These are phyloP conservation scores for Reinhardtius hippoglossoides DNA, from an alignment of 2,113 vertebrate genomes.

Conservation along the genomic window DNA sequence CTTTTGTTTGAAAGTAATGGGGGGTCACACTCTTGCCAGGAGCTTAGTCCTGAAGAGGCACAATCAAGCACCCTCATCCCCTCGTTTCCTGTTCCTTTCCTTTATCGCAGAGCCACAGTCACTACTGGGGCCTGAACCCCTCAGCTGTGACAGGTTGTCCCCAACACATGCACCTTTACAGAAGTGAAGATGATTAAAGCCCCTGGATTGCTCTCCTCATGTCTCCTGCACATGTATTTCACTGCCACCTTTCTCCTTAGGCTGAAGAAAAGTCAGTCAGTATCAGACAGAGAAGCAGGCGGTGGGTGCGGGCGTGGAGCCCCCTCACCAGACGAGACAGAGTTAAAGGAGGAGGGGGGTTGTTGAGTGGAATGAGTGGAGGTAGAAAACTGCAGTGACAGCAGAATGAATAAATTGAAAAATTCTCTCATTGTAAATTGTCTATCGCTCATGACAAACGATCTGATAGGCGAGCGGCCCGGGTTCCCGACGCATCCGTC, in stretches of 20 bases:
- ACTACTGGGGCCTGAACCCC: constrained; percentile 18
- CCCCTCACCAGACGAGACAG: constrained; percentile 59
- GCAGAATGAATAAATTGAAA: constrained; percentile 86
- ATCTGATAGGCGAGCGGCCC: constrained; percentile 82
- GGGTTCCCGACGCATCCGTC: constrained; percentile 74
- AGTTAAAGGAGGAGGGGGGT: constrained; percentile 41
- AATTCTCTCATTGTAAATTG: constrained; percentile 85
- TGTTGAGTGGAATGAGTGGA: constrained; percentile 66
- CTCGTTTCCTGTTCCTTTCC: constrained; percentile 22
- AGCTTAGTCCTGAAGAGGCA: constrained; percentile 49
- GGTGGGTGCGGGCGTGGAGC: constrained; percentile 52
- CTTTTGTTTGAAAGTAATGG: constrained; percentile 52
- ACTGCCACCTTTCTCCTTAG: constrained; percentile 36
- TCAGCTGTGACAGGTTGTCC: constrained; percentile 47
- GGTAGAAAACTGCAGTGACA: constrained; percentile 84
- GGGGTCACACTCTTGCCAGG: constrained; percentile 41
- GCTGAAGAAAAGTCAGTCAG: constrained; percentile 46
- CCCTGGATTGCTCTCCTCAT: constrained; percentile 33
- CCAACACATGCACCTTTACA: constrained; percentile 42
- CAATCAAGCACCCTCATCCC: constrained; percentile 29
- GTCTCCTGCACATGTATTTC: constrained; percentile 42
- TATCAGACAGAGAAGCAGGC: constrained; percentile 45
- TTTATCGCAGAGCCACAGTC: constrained; percentile 42
- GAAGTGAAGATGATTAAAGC: constrained; percentile 72
- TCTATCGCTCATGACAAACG: constrained; percentile 84